Base-by-base conservation (phyloP, 2,888 invertebrate species). In the Ornithoptera alexandrae region DNA sequence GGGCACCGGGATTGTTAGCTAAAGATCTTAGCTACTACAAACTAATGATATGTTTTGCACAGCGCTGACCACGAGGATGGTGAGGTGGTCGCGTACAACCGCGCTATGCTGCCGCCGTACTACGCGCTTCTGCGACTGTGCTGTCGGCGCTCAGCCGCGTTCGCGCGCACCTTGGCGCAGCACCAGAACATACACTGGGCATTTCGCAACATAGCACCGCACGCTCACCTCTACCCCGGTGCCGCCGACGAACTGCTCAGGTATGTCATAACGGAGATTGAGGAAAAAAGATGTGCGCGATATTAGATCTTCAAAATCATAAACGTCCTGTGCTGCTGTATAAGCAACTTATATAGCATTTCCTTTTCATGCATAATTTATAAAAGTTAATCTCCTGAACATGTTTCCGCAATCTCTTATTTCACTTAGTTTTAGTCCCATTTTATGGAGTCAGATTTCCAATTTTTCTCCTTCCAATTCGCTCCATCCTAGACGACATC, bases 121-220 rank as follows among this genome's bases (percentile, higher is more conserved):
- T 97, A 97, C 84, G 97, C 98, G 60, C 93, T 98, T 70, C 91
- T 98, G 78, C 94, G 98, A 73, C 94, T 98, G 86, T 98, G 97
- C 89, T 98, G 98, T 84, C 96, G 97, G 75, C 96, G 97, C 77
- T 98, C 98, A 7, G 94, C 96, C 62, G 90, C 95, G 36, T 97
- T 98, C 86, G 97, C 98, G 7, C 94, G 97, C 67, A 95, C 97
- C 80, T 93, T 98, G 69, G 97, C 98, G 0, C 96, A 96, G 76
- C 98, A 98, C 90, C 98, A 98, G 89, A 98, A 98, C 93, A 95
- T 98, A 60, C 97, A 97, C 84, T 98, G 98, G 98, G 98, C 98
- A 39, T 98, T 98, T 88, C 96, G 98, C 81, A 98, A 98, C 87
- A 98, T 98, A 74, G 97, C 98, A 50, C 98, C 98, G n/a, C 98